These are phyloP conservation scores for Nezara viridula DNA, from an alignment of 2,888 invertebrate genomes.

Conservation along the genomic window DNA sequence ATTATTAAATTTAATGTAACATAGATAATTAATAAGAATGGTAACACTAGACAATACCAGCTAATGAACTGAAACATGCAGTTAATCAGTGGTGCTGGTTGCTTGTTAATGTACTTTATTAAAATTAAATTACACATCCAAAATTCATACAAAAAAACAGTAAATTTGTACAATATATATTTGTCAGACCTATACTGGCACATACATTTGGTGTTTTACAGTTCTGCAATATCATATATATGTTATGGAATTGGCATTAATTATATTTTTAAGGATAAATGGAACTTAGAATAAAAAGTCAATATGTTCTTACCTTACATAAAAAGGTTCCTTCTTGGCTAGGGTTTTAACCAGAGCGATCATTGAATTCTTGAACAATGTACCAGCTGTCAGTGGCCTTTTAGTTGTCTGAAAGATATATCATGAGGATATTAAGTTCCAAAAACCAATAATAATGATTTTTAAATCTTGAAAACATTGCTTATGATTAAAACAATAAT, in stretches of 20 bases:
- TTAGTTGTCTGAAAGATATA: conserved; percentile 83
- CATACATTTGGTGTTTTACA: too few species aligned
- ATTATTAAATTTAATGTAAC: neutral
- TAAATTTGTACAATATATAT: too few species aligned
- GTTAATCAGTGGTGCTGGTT: too few species aligned
- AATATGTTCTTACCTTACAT: conserved; percentile 74
- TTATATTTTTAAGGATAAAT: too few species aligned
- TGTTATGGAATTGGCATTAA: too few species aligned
- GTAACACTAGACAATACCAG: neutral
- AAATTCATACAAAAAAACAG: too few species aligned
- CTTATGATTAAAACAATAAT: too few species aligned
- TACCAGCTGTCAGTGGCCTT: conserved; percentile 93
- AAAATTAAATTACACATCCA: too few species aligned
- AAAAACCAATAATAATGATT: neutral
- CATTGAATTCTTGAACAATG: conserved; percentile 96
- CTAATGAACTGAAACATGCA: neutral
- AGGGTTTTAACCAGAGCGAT: conserved; percentile 88
- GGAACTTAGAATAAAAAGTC: neutral
- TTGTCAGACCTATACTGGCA: too few species aligned
- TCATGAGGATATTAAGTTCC: neutral
- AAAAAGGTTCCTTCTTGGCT: conserved; percentile 94
- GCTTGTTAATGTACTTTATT: too few species aligned
- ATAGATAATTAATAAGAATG: neutral
- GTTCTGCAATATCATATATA: too few species aligned
- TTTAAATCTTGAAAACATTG: neutral